Evolutionary conservation across 2,113 vertebrate species (phyloP).

Genomic region (Felis catus): DNA sequence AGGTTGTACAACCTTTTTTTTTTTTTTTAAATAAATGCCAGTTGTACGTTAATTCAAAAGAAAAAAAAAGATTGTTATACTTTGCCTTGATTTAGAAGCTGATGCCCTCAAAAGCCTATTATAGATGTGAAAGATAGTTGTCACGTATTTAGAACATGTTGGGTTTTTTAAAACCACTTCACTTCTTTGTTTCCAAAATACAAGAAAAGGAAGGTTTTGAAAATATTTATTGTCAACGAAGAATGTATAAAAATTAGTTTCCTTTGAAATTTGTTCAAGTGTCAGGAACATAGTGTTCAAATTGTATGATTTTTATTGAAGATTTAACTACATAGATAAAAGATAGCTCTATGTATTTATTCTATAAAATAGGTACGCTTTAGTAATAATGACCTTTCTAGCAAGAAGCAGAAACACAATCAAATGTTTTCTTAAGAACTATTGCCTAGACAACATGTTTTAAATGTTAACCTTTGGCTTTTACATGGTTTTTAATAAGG

Average conservation of each 20-base stretch:
- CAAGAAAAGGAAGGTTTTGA: neutral
- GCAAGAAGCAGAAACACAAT: constrained; percentile 1
- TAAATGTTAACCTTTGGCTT: constrained; percentile 38
- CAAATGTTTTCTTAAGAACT: neutral
- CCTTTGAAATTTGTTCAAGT: constrained; percentile 3
- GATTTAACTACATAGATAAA: neutral
- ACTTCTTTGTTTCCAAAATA: neutral
- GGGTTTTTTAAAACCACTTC: constrained; percentile 22
- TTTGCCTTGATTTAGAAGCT: constrained; percentile 7
- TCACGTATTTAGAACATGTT: constrained; percentile 15
- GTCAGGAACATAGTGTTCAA: constrained; percentile 8
- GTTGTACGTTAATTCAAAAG: neutral
- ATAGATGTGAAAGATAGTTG: neutral
- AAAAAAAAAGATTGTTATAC: neutral
- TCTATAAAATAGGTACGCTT: constrained; percentile 26
- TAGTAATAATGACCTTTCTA: neutral
- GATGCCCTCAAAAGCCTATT: neutral
- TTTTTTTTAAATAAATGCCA: neutral
- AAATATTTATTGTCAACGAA: constrained; percentile 15
- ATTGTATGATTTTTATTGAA: constrained; percentile 26
- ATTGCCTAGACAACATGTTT: constrained; percentile 6
- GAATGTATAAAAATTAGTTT: neutral
- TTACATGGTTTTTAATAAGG: neutral
- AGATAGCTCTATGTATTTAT: neutral
- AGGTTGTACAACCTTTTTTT: neutral